A percentile compares a stretch with the other conserved stretches of the same genome.
Evolutionary conservation across 2,888 invertebrate species (phyloP).

Genomic region (Rapana venosa): DNA sequence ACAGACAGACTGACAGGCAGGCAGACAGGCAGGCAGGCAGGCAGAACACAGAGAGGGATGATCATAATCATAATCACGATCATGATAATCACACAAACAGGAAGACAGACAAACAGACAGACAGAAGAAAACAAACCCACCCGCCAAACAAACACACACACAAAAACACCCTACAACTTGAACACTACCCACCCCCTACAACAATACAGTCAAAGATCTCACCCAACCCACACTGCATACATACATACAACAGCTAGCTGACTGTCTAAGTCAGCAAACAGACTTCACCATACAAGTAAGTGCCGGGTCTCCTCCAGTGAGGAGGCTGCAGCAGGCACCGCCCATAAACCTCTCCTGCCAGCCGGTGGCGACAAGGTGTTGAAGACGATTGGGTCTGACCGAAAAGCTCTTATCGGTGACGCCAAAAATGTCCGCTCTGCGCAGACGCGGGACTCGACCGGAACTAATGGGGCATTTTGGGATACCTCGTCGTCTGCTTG

Average conservation of each 20-base stretch:
- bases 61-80: too few species aligned
- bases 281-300: too few species aligned
- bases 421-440: constrained; percentile 21
- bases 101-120: neutral
- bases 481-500: too few species aligned
- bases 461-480: neutral
- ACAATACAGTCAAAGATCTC: too few species aligned
- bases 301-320: neutral
- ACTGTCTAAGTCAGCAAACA: too few species aligned
- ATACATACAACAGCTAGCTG: neutral
- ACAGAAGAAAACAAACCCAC: neutral
- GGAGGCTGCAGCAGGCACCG: neutral
- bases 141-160: neutral
- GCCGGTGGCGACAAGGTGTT: neutral
- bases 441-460: neutral
- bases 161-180: neutral
- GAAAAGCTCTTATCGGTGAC: neutral
- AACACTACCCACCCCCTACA: too few species aligned
- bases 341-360: constrained; percentile 14
- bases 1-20: too few species aligned
- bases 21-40: too few species aligned
- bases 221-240: neutral
- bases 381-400: neutral
- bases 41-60: too few species aligned
- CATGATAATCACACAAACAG: neutral